Base-by-base conservation (phyloP, 2,888 invertebrate species). In the Ochropleura plecta region DNA sequence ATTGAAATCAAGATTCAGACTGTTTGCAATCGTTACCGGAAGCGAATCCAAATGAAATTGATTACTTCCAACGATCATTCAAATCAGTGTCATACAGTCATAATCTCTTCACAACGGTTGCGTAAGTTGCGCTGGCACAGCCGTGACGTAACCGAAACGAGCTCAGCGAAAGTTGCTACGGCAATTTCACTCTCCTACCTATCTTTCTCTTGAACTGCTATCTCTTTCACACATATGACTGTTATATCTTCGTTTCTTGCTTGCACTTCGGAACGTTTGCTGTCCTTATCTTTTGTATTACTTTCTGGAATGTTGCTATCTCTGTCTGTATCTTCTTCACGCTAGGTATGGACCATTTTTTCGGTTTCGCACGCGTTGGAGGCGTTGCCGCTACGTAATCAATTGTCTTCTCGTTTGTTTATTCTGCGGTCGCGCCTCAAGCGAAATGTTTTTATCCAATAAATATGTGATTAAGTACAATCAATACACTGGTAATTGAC, bases 111-210 rank as follows among this genome's bases (percentile, higher is more conserved):
- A 89, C 88, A 88, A 85, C 79, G 77, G 85, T 96, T 96, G 90
- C 93, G 91, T 92, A 96, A 96, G 85, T 74, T 88, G 88, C 88
- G 89, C 90, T 82, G 83, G 90, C 92, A 90, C 90, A 90, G 87
- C 81, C 82, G 88, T 96, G 96, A 96, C 95, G 96, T 95, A 96
- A 96, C 92, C 90, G 91, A 94, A 96, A 94, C 93, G 93, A 92
- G 95, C 94, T 93, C 96, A 94, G 96, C 93, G 96, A 96, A 96
- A 96, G 96, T 95, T 94, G 90, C 92, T 90, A 90, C 93, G 91
- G 90, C 91, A 95, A 96, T 96, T 96, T 96, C 96, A 94, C 96
- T 95, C 93, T 91, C 93, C 89, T 91, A 91, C 90, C 90, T 87
- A 90, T 95, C 94, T 95, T 94, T 95, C 95, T 93, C 92, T 94